phyloP scores from a whole-genome alignment of 1,140 invertebrate species.

The Drosophila micromelanica region DNA sequence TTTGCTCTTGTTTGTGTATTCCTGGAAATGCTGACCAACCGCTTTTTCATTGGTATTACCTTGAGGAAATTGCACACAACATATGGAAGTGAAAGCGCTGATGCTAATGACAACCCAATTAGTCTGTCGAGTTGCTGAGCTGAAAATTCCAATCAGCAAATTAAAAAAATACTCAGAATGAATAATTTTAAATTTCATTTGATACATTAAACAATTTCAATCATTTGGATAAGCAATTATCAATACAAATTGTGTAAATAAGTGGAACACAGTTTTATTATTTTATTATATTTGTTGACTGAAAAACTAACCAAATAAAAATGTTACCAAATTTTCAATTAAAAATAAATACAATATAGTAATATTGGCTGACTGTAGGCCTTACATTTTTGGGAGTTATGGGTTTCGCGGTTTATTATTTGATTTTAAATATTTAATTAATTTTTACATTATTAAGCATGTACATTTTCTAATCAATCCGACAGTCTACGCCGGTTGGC shows the following conservation, averaged over 20 bases:
- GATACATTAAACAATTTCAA: not conserved
- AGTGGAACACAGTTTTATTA: too few relatives aligned
- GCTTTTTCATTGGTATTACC: not conserved
- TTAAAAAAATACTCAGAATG: conserved; percentile 14
- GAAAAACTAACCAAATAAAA: too few relatives aligned
- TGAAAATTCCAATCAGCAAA: conserved; percentile 26
- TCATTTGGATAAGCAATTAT: not conserved
- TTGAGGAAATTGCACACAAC: not conserved
- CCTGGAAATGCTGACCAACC: too few relatives aligned
- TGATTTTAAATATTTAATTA: not conserved
- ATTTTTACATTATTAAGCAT: not conserved
- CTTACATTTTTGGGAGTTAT: too few relatives aligned
- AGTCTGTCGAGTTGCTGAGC: not conserved
- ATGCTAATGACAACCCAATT: conserved; percentile 33
- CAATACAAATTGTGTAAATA: not conserved
- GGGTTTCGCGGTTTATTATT: too few relatives aligned
- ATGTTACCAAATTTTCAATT: too few relatives aligned
- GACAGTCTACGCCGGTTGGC: too few relatives aligned
- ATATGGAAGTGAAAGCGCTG: conserved; percentile 4
- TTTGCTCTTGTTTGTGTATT: not conserved
- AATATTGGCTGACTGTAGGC: too few relatives aligned
- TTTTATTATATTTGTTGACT: too few relatives aligned
- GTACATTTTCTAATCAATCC: not conserved
- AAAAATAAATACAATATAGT: too few relatives aligned
- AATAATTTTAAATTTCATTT: not conserved